These are phyloP conservation scores for Tokudaia tokunoshimensis DNA, from an alignment of 2,797 vertebrate species.

Conservation along the genomic window DNA sequence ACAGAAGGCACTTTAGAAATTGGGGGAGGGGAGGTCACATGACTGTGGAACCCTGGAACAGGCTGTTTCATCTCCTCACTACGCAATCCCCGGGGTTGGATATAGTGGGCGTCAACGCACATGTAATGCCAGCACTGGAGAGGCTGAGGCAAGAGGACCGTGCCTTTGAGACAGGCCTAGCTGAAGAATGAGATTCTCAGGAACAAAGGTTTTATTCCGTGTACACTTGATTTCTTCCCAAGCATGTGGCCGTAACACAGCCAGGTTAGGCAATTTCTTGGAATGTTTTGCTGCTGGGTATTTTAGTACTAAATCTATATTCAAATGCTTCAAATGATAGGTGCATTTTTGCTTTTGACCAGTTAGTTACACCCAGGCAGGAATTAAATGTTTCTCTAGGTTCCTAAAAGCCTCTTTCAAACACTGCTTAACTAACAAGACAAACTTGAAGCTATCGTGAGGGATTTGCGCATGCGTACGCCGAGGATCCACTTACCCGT, in stretches of 20 bases:
- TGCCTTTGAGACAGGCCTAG: not conserved
- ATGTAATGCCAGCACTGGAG: not conserved
- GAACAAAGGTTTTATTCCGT: not conserved
- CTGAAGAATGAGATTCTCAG: not conserved
- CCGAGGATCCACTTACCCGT: not conserved
- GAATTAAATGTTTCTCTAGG: constrained; percentile 25
- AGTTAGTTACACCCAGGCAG: not conserved
- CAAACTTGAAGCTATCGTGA: not conserved
- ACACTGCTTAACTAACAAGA: constrained; percentile 15
- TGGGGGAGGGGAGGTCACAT: not conserved
- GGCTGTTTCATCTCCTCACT: not conserved
- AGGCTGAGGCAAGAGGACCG: not conserved
- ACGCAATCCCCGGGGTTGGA: not conserved
- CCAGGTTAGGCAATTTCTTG: constrained; percentile 4
- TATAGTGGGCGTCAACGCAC: not conserved
- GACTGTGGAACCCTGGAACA: not conserved
- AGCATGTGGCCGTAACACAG: not conserved
- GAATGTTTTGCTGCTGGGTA: constrained; percentile 28
- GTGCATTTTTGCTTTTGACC: constrained; percentile 16
- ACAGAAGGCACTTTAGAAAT: not conserved
- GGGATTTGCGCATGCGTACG: not conserved
- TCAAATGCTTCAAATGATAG: constrained; percentile 51
- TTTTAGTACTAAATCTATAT: constrained; percentile 36
- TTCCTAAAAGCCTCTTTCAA: constrained; percentile 39
- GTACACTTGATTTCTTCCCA: not conserved